Conservation (phyloP, 1,140 invertebrate genomes). For the Ceratosolen solmsi region DNA sequence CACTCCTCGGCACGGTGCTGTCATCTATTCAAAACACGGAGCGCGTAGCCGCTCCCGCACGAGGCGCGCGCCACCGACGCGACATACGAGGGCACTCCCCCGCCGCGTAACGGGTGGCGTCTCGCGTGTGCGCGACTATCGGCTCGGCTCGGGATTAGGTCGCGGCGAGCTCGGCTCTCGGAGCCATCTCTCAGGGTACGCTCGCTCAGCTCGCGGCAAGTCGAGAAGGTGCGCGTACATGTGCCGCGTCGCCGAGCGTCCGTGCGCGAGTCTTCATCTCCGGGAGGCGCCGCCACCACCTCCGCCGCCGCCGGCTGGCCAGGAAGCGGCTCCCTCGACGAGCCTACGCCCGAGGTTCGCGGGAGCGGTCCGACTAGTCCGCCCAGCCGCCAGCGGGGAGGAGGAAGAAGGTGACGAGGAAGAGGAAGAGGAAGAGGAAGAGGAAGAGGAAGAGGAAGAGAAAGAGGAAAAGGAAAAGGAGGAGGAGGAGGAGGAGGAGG, state of each 20-base stretch:
- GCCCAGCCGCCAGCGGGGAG: no score
- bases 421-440: no score
- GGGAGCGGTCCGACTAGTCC: neutral
- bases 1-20: neutral
- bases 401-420: no score
- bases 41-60: neutral
- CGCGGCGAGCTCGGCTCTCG: no score
- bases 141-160: no score
- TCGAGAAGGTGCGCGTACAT: conserved; percentile 10
- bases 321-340: neutral
- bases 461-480: no score
- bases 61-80: neutral
- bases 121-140: neutral
- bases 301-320: neutral
- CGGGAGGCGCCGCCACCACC: conserved; percentile 1
- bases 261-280: conserved; percentile 1
- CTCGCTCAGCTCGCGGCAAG: neutral
- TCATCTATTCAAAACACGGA: conserved; percentile 14
- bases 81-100: no score
- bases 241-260: conserved; percentile 19
- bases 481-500: no score
- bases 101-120: neutral
- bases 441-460: no score
- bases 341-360: neutral
- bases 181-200: neutral